phyloP scores from a whole-genome alignment of 2,797 vertebrate genomes.

The Tragopan temminckii region DNA sequence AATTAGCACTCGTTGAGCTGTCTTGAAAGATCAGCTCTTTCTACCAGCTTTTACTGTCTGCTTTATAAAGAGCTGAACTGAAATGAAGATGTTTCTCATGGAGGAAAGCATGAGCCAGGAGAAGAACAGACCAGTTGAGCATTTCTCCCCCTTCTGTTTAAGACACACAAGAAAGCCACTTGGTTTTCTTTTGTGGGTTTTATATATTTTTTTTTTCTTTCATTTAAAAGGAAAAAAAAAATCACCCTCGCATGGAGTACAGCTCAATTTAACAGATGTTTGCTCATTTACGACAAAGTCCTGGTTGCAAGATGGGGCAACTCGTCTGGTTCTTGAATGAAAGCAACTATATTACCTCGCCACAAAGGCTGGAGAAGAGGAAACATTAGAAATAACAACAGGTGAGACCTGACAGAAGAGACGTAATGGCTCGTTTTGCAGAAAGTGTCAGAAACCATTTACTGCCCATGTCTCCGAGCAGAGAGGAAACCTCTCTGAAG shows the following conservation, averaged over 20 bases:
- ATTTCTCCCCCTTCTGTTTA: not conserved
- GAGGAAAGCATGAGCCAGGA: not conserved
- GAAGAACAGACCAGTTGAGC: not conserved
- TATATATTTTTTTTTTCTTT: not conserved
- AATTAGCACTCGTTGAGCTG: not conserved
- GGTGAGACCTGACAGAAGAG: slow-evolving; percentile 48
- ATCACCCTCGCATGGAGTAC: not conserved
- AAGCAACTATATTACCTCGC: not conserved
- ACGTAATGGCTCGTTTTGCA: not conserved
- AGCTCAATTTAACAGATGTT: slow-evolving; percentile 50
- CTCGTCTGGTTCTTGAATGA: slow-evolving; percentile 33
- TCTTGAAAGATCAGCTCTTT: not conserved
- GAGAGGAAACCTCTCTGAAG: not conserved
- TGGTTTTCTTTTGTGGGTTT: not conserved
- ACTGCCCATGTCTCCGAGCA: not conserved
- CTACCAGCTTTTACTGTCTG: not conserved
- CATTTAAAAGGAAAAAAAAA: not conserved
- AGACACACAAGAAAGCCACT: not conserved
- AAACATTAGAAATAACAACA: slow-evolving; percentile 52
- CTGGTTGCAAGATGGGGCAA: slow-evolving; percentile 23
- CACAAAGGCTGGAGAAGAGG: not conserved
- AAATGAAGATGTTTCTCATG: not conserved
- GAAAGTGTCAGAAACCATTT: not conserved
- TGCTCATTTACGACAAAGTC: slow-evolving; percentile 10
- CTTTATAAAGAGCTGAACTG: not conserved